Base-by-base conservation (phyloP, 2,113 vertebrate genomes). In the Phalacrocorax carbo region DNA sequence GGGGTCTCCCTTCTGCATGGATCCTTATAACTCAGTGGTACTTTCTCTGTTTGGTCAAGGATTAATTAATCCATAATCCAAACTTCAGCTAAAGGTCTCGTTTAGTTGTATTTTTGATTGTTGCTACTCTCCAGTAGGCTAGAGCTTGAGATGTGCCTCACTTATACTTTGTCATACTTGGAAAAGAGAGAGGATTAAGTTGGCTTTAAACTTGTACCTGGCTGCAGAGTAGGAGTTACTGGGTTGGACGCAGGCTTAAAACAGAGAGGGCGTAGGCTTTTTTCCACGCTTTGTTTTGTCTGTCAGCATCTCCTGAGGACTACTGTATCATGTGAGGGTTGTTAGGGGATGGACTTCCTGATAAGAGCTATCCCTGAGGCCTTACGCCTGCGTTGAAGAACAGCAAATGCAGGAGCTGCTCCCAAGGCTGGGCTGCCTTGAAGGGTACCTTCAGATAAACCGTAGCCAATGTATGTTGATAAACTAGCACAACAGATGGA, bases 81-180 rank as follows among this genome's bases (percentile, higher is more conserved):
- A 52, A 61, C 40, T 71, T 87, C 38, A 87, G 32, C 38, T 85
- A 40, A 72, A 36, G 22, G 15, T 57, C 38, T 52, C 34, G 34
- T 69, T 77, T 34, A 66, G 65, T 14, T 49, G 3, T 51, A 14
- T 84, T n/a, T 80, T 77, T 86, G 38, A 8, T 89, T 84, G 66
- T 91, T 0, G 0, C 68, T 64, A 23, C 36, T 82, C 18, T 64
- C 13, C 22, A 22, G 51, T 2, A 68, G n/a, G 29, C 38, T 60
- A 40, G 48, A 87, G 52, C 17, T 30, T 71, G 76, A 87, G 66
- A 32, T 58, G 13, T 57, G 36, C 30, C 44, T 73, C 1, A 0
- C 70, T 79, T 46, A 38, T 22, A 17, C 78, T 85, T 84, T 84
- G 61, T 34, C 65, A 15, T 29, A 51, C 57, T 87, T 81, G 70